Evolutionary conservation across 2,797 vertebrate species (phyloP), one percentile per base, ranked within the genome.

Genomic region (Varecia variegata): DNA sequence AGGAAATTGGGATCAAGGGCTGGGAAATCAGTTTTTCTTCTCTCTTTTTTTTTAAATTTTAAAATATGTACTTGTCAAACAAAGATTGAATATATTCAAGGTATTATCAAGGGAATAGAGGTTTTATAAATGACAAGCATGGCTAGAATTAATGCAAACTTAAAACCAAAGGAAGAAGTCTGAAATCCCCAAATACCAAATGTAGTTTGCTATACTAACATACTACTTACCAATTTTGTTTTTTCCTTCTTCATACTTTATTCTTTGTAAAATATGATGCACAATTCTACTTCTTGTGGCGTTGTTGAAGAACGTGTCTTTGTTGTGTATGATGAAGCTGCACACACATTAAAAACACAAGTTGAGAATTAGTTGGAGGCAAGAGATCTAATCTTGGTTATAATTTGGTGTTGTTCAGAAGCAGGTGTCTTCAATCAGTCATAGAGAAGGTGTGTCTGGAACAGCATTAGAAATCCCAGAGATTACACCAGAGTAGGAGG

Each of bases 301-400:
- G 6, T 99, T 99, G 98, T 99, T 99, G 99, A 99, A 99, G 98
- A 99, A 99, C 10, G 99, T 99, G 40, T 99, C 99, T 98, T 99
- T 99, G 98, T 99, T 99, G 98, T 99, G 99, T 98, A 99, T 99
- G 98, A 99, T 99, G 98, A 99, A 99, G 98, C 99, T 99, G 94
- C 21, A 92, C 14, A 96, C 88, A 98, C 40, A 97, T 73, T 38
- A 85, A 94, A 95, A 96, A 97, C 62, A 97, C 84, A 97, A 90
- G 70, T 8, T 47, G 68, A 96, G n/a, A 67, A 65, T 92, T 96
- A 92, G 54, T 43, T 68, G 77, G 18, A 90, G 50, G 38, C 6
- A 5, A 89, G n/a, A 40, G 30, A 15, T 23, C n/a, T 74, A 40
- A 67, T 9, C 6, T 76, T 47, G 47, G 65, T 35, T 43, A 52